Evolutionary conservation across 2,888 invertebrate species (phyloP).

Genomic region (Exephanes ischioxanthus): DNA sequence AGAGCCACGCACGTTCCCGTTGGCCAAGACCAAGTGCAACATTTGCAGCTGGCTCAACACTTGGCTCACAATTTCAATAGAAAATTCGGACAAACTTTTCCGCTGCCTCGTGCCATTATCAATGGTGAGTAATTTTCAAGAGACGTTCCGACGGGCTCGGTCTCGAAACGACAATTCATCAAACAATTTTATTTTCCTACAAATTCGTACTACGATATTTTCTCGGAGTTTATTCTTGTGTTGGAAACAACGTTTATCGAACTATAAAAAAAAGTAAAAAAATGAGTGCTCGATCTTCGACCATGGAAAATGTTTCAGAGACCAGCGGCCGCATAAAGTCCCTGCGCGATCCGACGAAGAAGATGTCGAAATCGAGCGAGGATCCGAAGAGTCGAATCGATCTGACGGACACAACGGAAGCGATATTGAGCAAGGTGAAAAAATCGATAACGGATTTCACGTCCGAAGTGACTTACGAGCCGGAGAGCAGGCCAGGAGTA

Average conservation of each 20-base stretch:
- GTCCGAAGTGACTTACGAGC: constrained; percentile 93
- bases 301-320: constrained; percentile 80
- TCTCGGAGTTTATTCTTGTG: neutral
- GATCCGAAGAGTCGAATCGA: constrained; percentile 92
- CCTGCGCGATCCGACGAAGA: constrained; percentile 93
- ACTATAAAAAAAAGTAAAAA: no score
- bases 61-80: constrained; percentile 93
- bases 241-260: neutral
- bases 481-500: constrained; percentile 92
- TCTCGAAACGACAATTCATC: constrained; percentile 15
- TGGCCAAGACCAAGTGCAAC: constrained; percentile 97
- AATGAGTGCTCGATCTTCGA: neutral
- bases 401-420: constrained; percentile 91
- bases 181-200: neutral
- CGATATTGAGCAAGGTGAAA: constrained; percentile 90
- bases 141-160: neutral
- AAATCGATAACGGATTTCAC: constrained; percentile 97
- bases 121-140: constrained; percentile 85
- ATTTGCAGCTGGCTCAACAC: constrained; percentile 93
- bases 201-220: neutral
- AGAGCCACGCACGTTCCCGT: constrained; percentile 97
- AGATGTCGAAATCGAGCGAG: constrained; percentile 99
- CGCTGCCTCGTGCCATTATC: constrained; percentile 89
- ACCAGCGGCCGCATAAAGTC: constrained; percentile 91
- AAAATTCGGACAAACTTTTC: constrained; percentile 92